A percentile compares a stretch with the other conserved stretches of the same genome.
phyloP scores from a whole-genome alignment of 2,113 vertebrate species.

The Clarias macrocephalus region DNA sequence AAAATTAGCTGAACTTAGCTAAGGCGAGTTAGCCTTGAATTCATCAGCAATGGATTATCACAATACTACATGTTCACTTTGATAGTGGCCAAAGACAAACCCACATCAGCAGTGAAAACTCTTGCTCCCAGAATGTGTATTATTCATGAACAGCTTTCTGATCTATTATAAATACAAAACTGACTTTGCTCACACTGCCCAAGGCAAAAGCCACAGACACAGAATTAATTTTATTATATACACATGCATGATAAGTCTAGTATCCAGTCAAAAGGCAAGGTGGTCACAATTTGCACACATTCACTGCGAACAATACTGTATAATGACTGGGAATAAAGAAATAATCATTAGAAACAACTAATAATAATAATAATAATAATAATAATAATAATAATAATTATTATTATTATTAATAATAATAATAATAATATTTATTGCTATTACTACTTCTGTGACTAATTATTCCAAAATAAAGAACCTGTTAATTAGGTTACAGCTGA shows the following conservation, averaged over 20 bases:
- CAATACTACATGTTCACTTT: conserved; percentile 99
- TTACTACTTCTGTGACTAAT: neutral
- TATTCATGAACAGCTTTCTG: conserved; percentile 99
- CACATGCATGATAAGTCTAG: conserved; percentile 99
- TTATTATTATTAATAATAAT: conserved; percentile 67
- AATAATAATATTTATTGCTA: neutral
- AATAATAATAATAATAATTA: conserved; percentile 65
- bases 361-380: conserved; percentile 9
- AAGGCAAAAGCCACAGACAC: conserved; percentile 90
- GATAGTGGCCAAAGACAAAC: conserved; percentile 99
- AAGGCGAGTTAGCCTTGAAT: conserved; percentile 98
- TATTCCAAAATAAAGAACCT: neutral
- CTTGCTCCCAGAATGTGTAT: conserved; percentile 90
- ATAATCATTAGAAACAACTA: conserved; percentile 59
- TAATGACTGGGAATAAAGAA: conserved; percentile 45
- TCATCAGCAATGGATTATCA: conserved; percentile 99
- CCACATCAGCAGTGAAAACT: conserved; percentile 83
- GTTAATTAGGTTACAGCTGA: neutral
- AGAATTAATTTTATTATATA: conserved; percentile 99
- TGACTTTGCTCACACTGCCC: conserved; percentile 92
- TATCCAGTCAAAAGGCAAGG: conserved; percentile 91
- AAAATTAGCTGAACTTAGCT: conserved; percentile 99
- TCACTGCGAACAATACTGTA: conserved; percentile 63
- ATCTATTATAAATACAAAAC: conserved; percentile 99
- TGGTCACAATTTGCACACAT: conserved; percentile 52